phyloP scores from a whole-genome alignment of 2,888 invertebrate species.

The Agonopterix alstromeriana region DNA sequence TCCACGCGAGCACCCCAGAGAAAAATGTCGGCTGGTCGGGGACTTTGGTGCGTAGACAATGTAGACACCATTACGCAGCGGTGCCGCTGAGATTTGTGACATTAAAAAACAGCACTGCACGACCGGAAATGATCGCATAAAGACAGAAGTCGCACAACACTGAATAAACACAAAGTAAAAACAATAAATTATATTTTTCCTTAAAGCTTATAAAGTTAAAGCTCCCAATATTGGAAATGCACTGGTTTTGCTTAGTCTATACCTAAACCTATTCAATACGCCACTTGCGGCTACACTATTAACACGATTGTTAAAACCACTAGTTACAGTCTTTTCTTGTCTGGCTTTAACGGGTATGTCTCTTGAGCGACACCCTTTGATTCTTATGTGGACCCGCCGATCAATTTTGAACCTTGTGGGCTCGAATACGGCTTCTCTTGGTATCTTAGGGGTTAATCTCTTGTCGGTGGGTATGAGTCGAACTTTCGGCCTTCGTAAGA shows the following conservation, averaged over 20 bases:
- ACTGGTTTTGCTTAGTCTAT: conserved; percentile 42
- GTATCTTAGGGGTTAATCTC: conserved; percentile 21
- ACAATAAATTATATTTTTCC: conserved; percentile 23
- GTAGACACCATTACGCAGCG: neutral
- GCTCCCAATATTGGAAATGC: conserved; percentile 59
- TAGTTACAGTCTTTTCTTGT: conserved; percentile 17
- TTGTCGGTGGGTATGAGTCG: conserved; percentile 28
- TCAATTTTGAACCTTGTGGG: conserved; percentile 20
- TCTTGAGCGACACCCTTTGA: conserved; percentile 47
- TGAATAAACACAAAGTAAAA: conserved; percentile 3
- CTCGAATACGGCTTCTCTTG: conserved; percentile 49
- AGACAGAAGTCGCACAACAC: no score
- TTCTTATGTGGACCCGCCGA: conserved; percentile 40
- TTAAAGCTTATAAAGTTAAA: conserved; percentile 41
- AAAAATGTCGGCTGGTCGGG: no score
- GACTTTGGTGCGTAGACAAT: no score
- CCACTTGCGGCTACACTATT: conserved; percentile 47
- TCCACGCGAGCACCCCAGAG: no score
- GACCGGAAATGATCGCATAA: no score
- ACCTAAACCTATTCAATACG: conserved; percentile 59
- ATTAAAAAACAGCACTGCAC: no score
- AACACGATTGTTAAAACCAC: conserved; percentile 12
- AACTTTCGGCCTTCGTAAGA: conserved; percentile 39
- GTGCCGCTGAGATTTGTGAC: neutral
- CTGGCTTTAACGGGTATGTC: conserved; percentile 15